Evolutionary conservation across 2,888 invertebrate species (phyloP).

Genomic region (Tetramorium bicarinatum): DNA sequence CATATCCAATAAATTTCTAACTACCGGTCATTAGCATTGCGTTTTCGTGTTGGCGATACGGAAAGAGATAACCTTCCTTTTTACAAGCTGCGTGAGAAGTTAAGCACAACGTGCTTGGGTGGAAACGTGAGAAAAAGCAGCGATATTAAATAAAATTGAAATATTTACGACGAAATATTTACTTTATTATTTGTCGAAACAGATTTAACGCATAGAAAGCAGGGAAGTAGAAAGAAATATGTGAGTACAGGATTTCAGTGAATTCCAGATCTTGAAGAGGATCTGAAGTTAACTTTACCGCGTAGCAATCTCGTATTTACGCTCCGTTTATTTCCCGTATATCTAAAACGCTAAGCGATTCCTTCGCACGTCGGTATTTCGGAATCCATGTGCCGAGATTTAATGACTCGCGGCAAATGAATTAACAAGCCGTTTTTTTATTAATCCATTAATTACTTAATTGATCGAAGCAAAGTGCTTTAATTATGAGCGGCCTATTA

Average conservation of each 20-base stretch:
- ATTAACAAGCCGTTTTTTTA: constrained; percentile 6
- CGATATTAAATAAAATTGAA: neutral
- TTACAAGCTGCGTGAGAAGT: constrained; percentile 13
- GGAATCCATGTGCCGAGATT: neutral
- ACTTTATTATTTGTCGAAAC: neutral
- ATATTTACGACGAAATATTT: neutral
- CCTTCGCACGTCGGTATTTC: neutral
- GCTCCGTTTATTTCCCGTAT: constrained; percentile 31
- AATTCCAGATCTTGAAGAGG: constrained; percentile 21
- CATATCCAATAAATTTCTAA: constrained; percentile 36
- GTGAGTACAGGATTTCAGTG: neutral
- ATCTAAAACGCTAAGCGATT: constrained; percentile 19
- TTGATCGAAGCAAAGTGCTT: constrained; percentile 26
- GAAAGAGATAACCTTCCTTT: constrained; percentile 7
- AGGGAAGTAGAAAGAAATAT: neutral
- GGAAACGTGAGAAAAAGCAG: neutral
- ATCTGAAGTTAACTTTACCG: constrained; percentile 23
- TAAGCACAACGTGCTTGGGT: neutral
- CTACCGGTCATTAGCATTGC: neutral
- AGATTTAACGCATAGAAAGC: neutral
- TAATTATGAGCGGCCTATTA: neutral
- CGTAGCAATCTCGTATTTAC: constrained; percentile 12
- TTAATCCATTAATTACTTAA: constrained; percentile 17
- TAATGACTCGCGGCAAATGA: neutral
- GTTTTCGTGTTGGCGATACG: constrained; percentile 9